These are phyloP conservation scores for Mythimna ferrago DNA, from an alignment of 2,888 invertebrate genomes.

Conservation along the genomic window DNA sequence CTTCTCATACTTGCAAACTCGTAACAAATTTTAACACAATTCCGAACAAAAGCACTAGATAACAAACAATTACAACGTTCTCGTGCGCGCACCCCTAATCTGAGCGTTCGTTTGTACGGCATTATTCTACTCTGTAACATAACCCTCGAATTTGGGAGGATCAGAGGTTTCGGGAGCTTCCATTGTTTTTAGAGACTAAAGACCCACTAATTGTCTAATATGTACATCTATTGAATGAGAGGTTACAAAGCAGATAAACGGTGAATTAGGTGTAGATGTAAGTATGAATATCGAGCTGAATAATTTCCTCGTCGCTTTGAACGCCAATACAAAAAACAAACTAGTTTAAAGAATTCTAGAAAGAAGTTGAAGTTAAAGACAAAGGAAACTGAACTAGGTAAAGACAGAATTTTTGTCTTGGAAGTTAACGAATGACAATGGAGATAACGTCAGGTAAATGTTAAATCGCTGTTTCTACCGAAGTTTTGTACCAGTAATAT, in stretches of 20 bases:
- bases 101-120: slow-evolving; percentile 64
- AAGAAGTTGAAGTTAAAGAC: slow-evolving; percentile 28
- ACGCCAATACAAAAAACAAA: slow-evolving; percentile 20
- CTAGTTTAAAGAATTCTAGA: slow-evolving; percentile 25
- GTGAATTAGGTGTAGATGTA: slow-evolving; percentile 11
- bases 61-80: slow-evolving; percentile 81
- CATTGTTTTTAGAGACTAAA: slow-evolving; percentile 69
- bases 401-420: slow-evolving; percentile 5
- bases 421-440: slow-evolving; percentile 5
- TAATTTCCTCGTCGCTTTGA: slow-evolving; percentile 24
- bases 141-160: slow-evolving; percentile 69
- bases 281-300: slow-evolving; percentile 4
- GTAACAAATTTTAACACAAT: slow-evolving; percentile 50
- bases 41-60: slow-evolving; percentile 76
- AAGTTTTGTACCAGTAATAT: neutral
- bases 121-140: slow-evolving; percentile 70
- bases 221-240: slow-evolving; percentile 56
- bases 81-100: slow-evolving; percentile 75
- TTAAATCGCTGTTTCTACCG: neutral
- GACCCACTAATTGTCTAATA: slow-evolving; percentile 62
- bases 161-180: slow-evolving; percentile 64
- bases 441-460: slow-evolving; percentile 2
- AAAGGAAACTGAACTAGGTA: slow-evolving; percentile 28
- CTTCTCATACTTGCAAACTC: slow-evolving; percentile 28
- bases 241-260: slow-evolving; percentile 34